phyloP scores from a whole-genome alignment of 2,888 invertebrate genomes.

The Lasioglossum lativentre region DNA sequence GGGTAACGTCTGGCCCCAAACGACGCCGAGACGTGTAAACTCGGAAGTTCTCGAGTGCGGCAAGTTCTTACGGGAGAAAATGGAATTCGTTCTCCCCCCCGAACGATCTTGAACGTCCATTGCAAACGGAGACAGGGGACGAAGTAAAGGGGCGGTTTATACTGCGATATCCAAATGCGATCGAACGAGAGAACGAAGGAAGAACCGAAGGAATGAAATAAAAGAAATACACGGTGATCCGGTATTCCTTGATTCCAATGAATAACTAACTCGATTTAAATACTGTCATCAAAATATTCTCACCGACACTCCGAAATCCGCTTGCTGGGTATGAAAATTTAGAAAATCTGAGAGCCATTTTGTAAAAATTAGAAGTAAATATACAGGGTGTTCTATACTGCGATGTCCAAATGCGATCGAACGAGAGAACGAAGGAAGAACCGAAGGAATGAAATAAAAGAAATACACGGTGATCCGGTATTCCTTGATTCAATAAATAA shows the following conservation, averaged over 20 bases:
- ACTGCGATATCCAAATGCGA: constrained; percentile 63
- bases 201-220: constrained; percentile 12
- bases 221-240: constrained; percentile 1
- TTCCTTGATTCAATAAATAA: not conserved
- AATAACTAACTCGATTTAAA: not conserved
- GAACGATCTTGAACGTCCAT: constrained; percentile 48
- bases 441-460: constrained; percentile 12
- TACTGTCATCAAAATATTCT: not conserved
- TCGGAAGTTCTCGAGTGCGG: constrained; percentile 54
- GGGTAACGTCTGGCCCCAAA: constrained; percentile 40
- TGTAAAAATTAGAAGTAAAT: not conserved
- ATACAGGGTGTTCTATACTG: constrained; percentile 46
- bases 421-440: constrained; percentile 26
- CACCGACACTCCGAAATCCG: not conserved
- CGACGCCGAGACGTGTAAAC: constrained; percentile 48
- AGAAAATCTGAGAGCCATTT: not conserved
- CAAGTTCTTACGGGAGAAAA: constrained; percentile 61
- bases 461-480: constrained; percentile 1
- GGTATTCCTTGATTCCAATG: not conserved
- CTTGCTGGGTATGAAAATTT: not conserved
- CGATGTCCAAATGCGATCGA: constrained; percentile 66
- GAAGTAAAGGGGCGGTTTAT: constrained; percentile 45
- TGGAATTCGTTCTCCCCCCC: constrained; percentile 63
- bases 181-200: constrained; percentile 45
- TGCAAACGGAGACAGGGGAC: not conserved